These are phyloP conservation scores for Daktulosphaira vitifoliae DNA, from an alignment of 1,140 invertebrate genomes.

Conservation along the genomic window DNA sequence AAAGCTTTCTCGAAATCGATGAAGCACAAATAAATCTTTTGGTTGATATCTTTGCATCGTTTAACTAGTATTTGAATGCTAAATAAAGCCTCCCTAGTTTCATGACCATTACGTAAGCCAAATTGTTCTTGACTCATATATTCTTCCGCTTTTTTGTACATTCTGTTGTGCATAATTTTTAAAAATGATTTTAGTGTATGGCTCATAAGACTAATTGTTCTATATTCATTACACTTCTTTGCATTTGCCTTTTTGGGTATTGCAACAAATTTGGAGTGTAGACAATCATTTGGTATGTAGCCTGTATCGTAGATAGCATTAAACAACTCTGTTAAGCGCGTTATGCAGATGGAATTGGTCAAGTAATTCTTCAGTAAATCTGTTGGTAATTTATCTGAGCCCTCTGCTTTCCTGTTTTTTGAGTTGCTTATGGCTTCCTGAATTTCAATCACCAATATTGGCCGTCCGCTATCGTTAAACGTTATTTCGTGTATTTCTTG, in stretches of 20 bases:
- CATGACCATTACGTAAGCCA: conserved; percentile 37
- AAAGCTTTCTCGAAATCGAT: conserved; percentile 22
- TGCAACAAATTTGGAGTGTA: conserved; percentile 26
- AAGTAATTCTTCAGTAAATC: conserved; percentile 34
- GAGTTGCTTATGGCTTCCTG: not conserved
- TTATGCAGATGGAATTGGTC: not conserved
- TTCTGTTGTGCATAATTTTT: conserved; percentile 23
- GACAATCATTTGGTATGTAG: conserved; percentile 32
- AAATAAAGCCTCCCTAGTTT: conserved; percentile 38
- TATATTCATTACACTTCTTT: conserved; percentile 8
- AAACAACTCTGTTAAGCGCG: conserved; percentile 15
- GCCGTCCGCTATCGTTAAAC: not conserved
- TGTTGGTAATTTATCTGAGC: conserved; percentile 10
- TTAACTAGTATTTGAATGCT: conserved; percentile 37
- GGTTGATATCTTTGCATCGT: not conserved
- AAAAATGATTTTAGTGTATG: conserved; percentile 31
- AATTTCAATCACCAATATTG: not conserved
- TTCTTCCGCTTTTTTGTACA: conserved; percentile 18
- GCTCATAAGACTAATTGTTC: conserved; percentile 12
- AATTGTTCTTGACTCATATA: conserved; percentile 35
- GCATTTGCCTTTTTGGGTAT: conserved; percentile 19
- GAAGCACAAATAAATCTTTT: conserved; percentile 2
- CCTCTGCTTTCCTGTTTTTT: conserved; percentile 26
- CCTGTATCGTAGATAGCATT: conserved; percentile 33
- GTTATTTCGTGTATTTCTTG: not conserved